Percentiles rank a stretch among this genome's conserved stretches.
phyloP scores from a whole-genome alignment of 2,888 invertebrate genomes.

The Drosophila anomalata region DNA sequence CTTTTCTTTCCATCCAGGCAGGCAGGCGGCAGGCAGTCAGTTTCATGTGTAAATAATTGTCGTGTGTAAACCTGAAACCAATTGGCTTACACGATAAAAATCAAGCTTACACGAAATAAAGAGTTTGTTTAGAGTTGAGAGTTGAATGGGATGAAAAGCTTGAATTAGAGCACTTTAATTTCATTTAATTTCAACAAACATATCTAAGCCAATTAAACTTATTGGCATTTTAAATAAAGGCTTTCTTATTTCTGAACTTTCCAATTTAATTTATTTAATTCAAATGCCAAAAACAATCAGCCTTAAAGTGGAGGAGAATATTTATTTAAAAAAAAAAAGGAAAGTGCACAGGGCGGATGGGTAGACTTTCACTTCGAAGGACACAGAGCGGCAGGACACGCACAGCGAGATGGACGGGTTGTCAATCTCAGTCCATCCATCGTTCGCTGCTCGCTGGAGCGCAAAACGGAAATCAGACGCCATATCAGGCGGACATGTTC shows the following conservation, averaged over 20 bases:
- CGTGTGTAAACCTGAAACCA: background rate
- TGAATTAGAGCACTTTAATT: background rate
- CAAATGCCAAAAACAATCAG: constrained; percentile 8
- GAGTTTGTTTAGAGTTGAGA: background rate
- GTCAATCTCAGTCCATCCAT: constrained; percentile 56
- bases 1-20: constrained; percentile 31
- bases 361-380: constrained; percentile 69
- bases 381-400: constrained; percentile 36
- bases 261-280: constrained; percentile 8
- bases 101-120: background rate
- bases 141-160: background rate
- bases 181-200: background rate
- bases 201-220: background rate
- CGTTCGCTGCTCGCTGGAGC: constrained; percentile 54
- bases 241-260: background rate
- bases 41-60: constrained; percentile 1
- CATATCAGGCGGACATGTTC: constrained; percentile 67
- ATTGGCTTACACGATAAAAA: background rate
- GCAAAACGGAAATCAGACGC: constrained; percentile 71
- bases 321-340: background rate
- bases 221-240: background rate
- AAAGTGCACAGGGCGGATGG: constrained; percentile 42
- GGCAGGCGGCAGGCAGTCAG: background rate
- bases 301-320: constrained; percentile 2
- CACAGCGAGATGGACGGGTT: constrained; percentile 36